A percentile compares a stretch with the other conserved stretches of the same genome.
Conservation (phyloP, 2,113 vertebrate genomes). For the Bufo bufo region DNA sequence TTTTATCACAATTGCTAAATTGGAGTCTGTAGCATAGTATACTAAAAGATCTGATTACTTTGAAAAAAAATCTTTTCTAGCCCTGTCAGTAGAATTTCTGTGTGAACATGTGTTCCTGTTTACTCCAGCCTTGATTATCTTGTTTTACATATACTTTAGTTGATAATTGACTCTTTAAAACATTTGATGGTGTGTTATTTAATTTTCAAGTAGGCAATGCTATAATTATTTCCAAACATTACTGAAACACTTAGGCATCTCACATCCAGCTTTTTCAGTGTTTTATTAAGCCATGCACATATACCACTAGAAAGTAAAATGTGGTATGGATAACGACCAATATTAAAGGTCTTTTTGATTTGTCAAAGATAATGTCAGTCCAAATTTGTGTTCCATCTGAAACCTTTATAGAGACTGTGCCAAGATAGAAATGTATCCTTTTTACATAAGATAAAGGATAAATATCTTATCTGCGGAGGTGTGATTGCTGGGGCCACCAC, state of each 20-base stretch:
- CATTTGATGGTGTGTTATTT: slow-evolving; percentile 29
- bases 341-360: background rate
- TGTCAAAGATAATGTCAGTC: background rate
- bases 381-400: too few relatives aligned
- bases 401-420: too few relatives aligned
- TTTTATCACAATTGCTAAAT: slow-evolving; percentile 83
- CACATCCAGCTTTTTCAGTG: too few relatives aligned
- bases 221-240: slow-evolving; percentile 32
- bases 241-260: slow-evolving; percentile 25
- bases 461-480: too few relatives aligned
- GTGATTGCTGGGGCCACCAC: too few relatives aligned
- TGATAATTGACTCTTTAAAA: slow-evolving; percentile 45
- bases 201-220: slow-evolving; percentile 32
- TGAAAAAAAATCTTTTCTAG: slow-evolving; percentile 56
- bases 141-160: slow-evolving; percentile 41
- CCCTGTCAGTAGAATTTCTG: slow-evolving; percentile 36
- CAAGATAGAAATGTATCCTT: too few relatives aligned
- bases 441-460: too few relatives aligned
- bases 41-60: slow-evolving; percentile 76
- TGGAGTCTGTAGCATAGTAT: slow-evolving; percentile 77
- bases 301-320: slow-evolving; percentile 11
- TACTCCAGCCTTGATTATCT: slow-evolving; percentile 32
- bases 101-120: slow-evolving; percentile 37
- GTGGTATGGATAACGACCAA: background rate
- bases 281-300: slow-evolving; percentile 7